Conservation (phyloP, 2,888 invertebrate species). For the Ptilodon capucinus region DNA sequence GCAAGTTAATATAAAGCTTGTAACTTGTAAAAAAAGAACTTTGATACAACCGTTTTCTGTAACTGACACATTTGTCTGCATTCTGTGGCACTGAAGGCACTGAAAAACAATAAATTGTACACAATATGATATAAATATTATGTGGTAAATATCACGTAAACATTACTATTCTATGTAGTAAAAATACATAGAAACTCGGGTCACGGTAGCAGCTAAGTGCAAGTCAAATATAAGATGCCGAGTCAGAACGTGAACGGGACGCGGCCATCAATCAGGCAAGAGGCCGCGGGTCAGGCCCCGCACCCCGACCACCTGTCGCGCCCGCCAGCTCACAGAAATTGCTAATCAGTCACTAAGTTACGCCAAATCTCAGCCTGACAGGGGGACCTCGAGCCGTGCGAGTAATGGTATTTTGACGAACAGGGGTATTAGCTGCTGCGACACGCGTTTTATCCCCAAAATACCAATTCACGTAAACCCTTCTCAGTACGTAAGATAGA, state of each 20-base stretch:
- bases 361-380: constrained; percentile 75
- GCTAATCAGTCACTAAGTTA: constrained; percentile 81
- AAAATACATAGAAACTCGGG: no score
- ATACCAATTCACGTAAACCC: constrained; percentile 22
- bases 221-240: constrained; percentile 54
- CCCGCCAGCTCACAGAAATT: constrained; percentile 69
- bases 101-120: no score
- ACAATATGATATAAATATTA: no score
- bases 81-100: no score
- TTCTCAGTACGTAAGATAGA: neutral
- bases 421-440: constrained; percentile 58
- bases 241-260: constrained; percentile 51
- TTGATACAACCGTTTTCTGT: no score
- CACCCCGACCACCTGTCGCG: constrained; percentile 76
- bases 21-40: no score
- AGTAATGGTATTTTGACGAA: constrained; percentile 74
- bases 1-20: no score
- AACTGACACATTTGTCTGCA: no score
- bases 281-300: constrained; percentile 64
- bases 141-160: no score
- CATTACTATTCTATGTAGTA: no score
- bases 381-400: constrained; percentile 52
- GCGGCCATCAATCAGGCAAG: constrained; percentile 67
- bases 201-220: constrained; percentile 28
- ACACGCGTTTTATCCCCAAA: constrained; percentile 42